A percentile compares a stretch with the other conserved stretches of the same genome.
Conservation (phyloP, 53 echinoderm and acorn worm genomes). For the Stichopus horrens region DNA sequence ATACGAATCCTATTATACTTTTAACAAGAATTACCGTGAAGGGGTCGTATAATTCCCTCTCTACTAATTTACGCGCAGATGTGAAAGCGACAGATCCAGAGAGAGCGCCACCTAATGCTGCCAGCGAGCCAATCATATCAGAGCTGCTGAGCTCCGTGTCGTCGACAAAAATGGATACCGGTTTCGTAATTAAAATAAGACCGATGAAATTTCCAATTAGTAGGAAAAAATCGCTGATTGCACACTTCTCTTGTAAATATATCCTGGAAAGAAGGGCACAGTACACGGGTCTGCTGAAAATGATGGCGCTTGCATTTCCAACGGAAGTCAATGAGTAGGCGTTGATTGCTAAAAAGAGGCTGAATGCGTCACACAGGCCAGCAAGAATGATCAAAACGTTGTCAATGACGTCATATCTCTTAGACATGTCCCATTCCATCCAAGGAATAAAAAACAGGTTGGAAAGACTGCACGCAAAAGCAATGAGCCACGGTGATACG, state of each 20-base stretch:
- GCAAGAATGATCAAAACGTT: not conserved
- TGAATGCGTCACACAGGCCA: not conserved
- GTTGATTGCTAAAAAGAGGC: not conserved
- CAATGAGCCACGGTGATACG: not conserved
- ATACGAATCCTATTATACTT: not conserved
- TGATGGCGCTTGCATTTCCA: not conserved
- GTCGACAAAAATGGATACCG: not conserved
- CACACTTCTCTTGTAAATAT: not conserved
- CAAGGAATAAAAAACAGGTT: not conserved
- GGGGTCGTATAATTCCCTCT: constrained; percentile 13
- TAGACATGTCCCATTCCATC: not conserved
- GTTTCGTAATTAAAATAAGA: constrained; percentile 3
- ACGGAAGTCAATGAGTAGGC: constrained; percentile 3
- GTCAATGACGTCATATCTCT: not conserved
- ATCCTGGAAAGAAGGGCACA: not conserved
- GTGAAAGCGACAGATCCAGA: not conserved
- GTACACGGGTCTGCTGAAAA: constrained; percentile 31
- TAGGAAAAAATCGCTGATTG: not conserved
- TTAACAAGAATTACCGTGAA: not conserved
- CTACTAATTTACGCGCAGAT: not conserved
- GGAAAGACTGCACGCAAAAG: not conserved
- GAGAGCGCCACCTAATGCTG: not conserved
- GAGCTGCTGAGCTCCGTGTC: not conserved
- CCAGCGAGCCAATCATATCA: not conserved
- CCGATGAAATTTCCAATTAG: constrained; percentile 15